Percentiles rank a stretch among this genome's conserved stretches.
Conservation (phyloP, 2,797 vertebrate species). For the Enteromius anoplus region DNA sequence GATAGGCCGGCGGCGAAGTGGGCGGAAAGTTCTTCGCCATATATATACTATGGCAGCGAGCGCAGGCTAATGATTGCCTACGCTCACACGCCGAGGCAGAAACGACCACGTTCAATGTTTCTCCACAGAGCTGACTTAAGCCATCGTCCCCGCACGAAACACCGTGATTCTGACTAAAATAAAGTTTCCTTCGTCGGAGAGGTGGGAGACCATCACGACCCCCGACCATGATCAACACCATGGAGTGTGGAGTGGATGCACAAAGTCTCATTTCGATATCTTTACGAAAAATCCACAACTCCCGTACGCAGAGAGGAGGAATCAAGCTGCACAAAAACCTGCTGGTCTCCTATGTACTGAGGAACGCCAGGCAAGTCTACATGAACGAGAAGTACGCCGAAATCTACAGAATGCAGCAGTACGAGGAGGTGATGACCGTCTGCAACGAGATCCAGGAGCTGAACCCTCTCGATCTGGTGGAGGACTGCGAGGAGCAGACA, state of each 20-base stretch:
- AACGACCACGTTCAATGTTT: slow-evolving; percentile 70
- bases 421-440: slow-evolving; percentile 84
- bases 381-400: slow-evolving; percentile 95
- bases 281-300: slow-evolving; percentile 96
- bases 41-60: slow-evolving; percentile 74
- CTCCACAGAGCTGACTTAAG: slow-evolving; percentile 72
- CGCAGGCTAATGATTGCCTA: slow-evolving; percentile 79
- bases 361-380: slow-evolving; percentile 96
- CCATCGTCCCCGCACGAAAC: slow-evolving; percentile 67
- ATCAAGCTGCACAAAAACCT: slow-evolving; percentile 98
- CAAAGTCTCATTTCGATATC: slow-evolving; percentile 95
- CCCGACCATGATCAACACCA: slow-evolving; percentile 75
- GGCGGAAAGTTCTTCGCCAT: slow-evolving; percentile 69
- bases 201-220: slow-evolving; percentile 59
- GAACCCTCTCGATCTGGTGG: slow-evolving; percentile 83
- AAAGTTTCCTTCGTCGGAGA: slow-evolving; percentile 58
- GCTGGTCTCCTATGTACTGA: slow-evolving; percentile 94
- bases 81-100: slow-evolving; percentile 55
- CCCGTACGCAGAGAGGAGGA: slow-evolving; percentile 92
- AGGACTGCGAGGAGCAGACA: slow-evolving; percentile 75
- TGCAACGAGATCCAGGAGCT: slow-evolving; percentile 88
- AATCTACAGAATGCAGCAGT: slow-evolving; percentile 92
- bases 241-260: slow-evolving; percentile 92
- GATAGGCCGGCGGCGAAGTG: slow-evolving; percentile 66
- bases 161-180: slow-evolving; percentile 62